phyloP scores from a whole-genome alignment of 1,140 invertebrate genomes.

The Leptinotarsa undecemlineata region DNA sequence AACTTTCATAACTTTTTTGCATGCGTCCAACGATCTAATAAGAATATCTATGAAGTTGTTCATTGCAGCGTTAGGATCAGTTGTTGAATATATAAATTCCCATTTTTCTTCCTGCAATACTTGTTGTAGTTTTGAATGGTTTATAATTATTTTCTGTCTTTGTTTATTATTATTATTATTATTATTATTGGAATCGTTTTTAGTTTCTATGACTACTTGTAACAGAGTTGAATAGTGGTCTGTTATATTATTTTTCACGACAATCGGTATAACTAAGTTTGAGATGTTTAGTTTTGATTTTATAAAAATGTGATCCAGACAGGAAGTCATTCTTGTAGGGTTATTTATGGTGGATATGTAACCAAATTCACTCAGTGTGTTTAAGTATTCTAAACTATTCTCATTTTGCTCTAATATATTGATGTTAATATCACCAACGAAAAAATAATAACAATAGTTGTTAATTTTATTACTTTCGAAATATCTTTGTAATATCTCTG shows the following conservation, averaged over 20 bases:
- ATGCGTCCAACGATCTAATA: background rate
- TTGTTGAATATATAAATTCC: background rate
- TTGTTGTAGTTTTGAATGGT: background rate
- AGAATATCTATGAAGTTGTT: constrained; percentile 7
- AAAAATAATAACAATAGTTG: constrained; percentile 6
- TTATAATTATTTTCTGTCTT: constrained; percentile 11
- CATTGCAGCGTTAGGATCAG: background rate
- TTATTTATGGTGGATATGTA: constrained; percentile 16
- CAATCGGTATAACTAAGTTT: constrained; percentile 13
- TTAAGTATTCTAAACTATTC: constrained; percentile 1
- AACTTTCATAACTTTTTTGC: background rate
- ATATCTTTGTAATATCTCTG: constrained; percentile 4
- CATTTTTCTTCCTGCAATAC: background rate
- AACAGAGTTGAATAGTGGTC: constrained; percentile 17
- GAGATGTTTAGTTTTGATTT: background rate
- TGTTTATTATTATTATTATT: background rate
- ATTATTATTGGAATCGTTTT: no score
- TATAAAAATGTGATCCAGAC: constrained; percentile 21
- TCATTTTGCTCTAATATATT: constrained; percentile 17
- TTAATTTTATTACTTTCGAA: constrained; percentile 4
- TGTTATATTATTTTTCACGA: constrained; percentile 19
- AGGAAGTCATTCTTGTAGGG: constrained; percentile 15
- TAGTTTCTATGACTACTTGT: constrained; percentile 4
- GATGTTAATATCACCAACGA: constrained; percentile 27
- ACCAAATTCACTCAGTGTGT: constrained; percentile 11